phyloP scores from a whole-genome alignment of 53 echinoderm and acorn worm genomes.

The Holothuria scabra region DNA sequence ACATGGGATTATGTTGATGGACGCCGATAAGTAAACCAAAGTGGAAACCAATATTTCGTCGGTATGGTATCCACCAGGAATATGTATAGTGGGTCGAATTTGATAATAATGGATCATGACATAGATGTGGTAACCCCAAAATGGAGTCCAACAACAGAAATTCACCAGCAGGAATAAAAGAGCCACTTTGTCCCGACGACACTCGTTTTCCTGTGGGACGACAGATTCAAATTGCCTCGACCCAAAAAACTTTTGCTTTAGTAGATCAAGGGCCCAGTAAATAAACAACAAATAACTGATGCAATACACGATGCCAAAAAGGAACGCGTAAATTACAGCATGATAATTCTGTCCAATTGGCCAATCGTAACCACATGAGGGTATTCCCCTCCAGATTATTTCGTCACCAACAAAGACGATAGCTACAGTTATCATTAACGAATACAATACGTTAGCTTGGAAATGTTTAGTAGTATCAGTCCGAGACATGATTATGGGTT shows the following conservation, averaged over 20 bases:
- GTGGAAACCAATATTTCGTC: constrained; percentile 59
- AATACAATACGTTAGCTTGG: constrained; percentile 32
- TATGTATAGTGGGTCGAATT: constrained; percentile 48
- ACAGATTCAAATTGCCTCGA: constrained; percentile 43
- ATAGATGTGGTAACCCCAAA: constrained; percentile 48
- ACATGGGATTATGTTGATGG: constrained; percentile 62
- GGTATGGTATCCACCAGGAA: constrained; percentile 62
- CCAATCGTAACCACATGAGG: constrained; percentile 76
- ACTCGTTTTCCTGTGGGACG: background rate
- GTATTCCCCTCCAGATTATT: constrained; percentile 19
- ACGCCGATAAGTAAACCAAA: constrained; percentile 64
- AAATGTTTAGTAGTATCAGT: background rate
- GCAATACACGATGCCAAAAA: constrained; percentile 59
- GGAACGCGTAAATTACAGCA: constrained; percentile 65
- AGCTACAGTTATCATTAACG: constrained; percentile 1
- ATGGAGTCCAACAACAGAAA: constrained; percentile 46
- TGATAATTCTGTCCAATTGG: constrained; percentile 71
- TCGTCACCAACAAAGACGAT: constrained; percentile 32
- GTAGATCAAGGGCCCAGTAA: constrained; percentile 48
- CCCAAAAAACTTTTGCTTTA: constrained; percentile 20
- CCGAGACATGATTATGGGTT: background rate
- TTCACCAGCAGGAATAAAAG: constrained; percentile 5
- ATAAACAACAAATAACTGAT: constrained; percentile 51
- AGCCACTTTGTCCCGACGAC: constrained; percentile 46
- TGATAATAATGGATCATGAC: constrained; percentile 44